Evolutionary conservation across 2,113 vertebrate species (phyloP).

Genomic region (Spizaetus ornatus): DNA sequence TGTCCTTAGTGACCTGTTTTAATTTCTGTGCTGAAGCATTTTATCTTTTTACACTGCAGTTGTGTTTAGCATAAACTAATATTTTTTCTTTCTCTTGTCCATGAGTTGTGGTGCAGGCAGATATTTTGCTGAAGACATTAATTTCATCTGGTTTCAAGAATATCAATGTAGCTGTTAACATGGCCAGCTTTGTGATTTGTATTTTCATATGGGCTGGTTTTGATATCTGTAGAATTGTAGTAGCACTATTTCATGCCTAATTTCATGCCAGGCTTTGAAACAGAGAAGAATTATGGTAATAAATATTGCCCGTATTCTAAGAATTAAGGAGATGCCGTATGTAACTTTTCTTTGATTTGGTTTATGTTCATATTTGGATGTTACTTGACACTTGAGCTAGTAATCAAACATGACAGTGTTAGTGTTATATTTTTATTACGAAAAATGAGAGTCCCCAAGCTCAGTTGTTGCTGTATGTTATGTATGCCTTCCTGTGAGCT

Average conservation of each 20-base stretch:
- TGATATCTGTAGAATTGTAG: background rate
- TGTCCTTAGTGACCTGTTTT: background rate
- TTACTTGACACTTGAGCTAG: background rate
- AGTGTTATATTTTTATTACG: background rate
- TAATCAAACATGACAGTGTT: background rate
- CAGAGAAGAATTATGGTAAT: background rate
- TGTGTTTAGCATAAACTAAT: background rate
- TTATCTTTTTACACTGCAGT: background rate
- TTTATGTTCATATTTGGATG: background rate
- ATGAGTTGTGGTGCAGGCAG: background rate
- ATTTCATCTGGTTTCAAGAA: background rate
- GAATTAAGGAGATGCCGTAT: background rate
- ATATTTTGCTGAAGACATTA: background rate
- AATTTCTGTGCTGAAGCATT: background rate
- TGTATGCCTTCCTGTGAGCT: background rate
- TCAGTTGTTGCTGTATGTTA: background rate
- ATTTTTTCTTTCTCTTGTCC: background rate
- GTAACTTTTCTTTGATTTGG: background rate
- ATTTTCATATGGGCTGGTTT: background rate
- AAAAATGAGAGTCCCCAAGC: background rate
- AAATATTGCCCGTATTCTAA: background rate
- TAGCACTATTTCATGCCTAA: background rate
- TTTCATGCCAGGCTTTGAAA: slow-evolving; percentile 13
- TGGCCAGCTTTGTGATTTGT: background rate
- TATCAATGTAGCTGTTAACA: background rate